Base-by-base conservation (phyloP, 1,140 invertebrate species). In the Papilio polytes region DNA sequence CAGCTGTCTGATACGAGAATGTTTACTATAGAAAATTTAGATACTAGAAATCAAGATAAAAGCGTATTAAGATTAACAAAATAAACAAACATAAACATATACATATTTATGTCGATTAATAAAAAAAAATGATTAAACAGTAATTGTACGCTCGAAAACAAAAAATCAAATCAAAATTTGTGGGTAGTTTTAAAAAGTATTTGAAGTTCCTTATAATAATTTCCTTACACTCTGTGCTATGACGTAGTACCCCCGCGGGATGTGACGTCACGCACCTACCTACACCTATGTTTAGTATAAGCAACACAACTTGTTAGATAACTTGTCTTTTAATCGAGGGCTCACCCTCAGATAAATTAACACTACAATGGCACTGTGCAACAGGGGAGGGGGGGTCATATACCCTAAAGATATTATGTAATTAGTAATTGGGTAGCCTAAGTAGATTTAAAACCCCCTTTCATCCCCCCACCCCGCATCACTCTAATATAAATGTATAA, bases 211-310 rank as follows among this genome's bases (percentile, higher is more conserved):
- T 48, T 48, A 48, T 48, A 9, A 46, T 9, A 46, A 9, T 46
- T 46, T 46, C 10, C 6, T 46, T 3, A 8, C 44, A 46, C 44
- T 46, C 44, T 0, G 7, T 46, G 10, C 7, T 10, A 10, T 46
- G 44, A 46, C 44, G 44, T 46, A 46, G 44, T 46, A 0, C 2
- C 44, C 7, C 10, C 44, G 26, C 26, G 51, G 51, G 15, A 2
- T 6, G 51, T 53, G 51, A 73, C 36, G 31, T 44, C 70, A 73
- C 70, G 36, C 18, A 72, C 10, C 22, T 53, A 44, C 70, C 70
- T 73, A 73, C 70, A 73, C 7, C 70, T 73, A 73, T 73, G 26
- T 73, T 73, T 73, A 73, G 70, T 73, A 73, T 36, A 73, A 73
- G 70, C 70, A 73, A 9, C 26, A 73, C 70, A 36, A 41, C 18